These are phyloP conservation scores for Branchipolynoe longqiensis DNA, from an alignment of 2,888 invertebrate species.

Conservation along the genomic window DNA sequence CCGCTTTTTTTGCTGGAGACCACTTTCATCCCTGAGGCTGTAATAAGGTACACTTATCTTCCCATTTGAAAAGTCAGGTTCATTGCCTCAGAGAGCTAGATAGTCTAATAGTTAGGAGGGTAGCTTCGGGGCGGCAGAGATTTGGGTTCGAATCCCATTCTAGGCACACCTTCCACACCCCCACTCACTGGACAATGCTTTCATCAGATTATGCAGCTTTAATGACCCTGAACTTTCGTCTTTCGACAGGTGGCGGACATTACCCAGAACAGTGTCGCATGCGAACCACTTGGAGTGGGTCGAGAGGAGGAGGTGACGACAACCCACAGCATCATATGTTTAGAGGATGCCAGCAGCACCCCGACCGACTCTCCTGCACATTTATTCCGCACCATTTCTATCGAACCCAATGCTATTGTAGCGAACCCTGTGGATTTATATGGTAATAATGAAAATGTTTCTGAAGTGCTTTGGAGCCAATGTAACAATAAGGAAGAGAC, in stretches of 20 bases:
- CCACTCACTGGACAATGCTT: too few species aligned
- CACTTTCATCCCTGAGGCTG: too few species aligned
- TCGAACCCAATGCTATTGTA: background rate
- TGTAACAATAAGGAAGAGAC: background rate
- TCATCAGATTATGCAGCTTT: too few species aligned
- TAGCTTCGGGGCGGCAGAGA: too few species aligned
- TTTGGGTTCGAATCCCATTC: too few species aligned
- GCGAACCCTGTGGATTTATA: background rate
- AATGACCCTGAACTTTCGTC: too few species aligned
- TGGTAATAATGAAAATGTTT: background rate
- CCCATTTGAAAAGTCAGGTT: too few species aligned
- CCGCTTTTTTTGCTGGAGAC: too few species aligned
- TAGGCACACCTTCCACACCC: too few species aligned
- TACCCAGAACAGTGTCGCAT: background rate
- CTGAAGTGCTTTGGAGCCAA: background rate
- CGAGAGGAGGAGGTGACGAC: slow-evolving; percentile 45
- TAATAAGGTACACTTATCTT: too few species aligned
- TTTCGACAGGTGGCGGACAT: slow-evolving; percentile 51
- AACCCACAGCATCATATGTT: background rate
- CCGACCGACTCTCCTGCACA: slow-evolving; percentile 9
- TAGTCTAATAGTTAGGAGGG: too few species aligned
- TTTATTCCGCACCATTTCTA: background rate
- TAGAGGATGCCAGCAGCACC: background rate
- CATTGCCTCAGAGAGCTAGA: too few species aligned
- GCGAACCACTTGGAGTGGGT: slow-evolving; percentile 19